Percentiles rank a stretch among this genome's conserved stretches.
Evolutionary conservation across 2,113 vertebrate species (phyloP).

Genomic region (Callionymus lyra): DNA sequence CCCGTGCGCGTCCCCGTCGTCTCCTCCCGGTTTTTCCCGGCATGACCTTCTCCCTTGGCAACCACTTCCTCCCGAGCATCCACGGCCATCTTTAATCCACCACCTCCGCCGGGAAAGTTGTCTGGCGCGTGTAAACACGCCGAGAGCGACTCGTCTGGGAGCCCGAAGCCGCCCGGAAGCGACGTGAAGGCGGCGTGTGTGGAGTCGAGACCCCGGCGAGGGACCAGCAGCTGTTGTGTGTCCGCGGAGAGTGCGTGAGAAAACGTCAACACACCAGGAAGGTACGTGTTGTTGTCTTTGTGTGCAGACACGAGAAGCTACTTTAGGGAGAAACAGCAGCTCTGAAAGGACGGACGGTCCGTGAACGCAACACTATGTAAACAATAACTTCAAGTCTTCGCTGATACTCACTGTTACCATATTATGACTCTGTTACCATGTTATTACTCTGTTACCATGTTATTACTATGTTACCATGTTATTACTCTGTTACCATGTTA

Average conservation of each 20-base stretch:
- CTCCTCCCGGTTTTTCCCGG: slow-evolving; percentile 61
- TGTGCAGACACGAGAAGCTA: too few species aligned
- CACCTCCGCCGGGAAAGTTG: slow-evolving; percentile 65
- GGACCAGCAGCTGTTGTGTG: slow-evolving; percentile 18
- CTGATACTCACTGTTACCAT: neutral
- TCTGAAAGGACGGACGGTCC: too few species aligned
- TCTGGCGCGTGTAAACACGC: slow-evolving; percentile 39
- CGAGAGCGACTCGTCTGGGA: slow-evolving; percentile 11
- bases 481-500: too few species aligned
- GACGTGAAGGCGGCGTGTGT: slow-evolving; percentile 16
- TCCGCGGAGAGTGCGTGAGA: slow-evolving; percentile 38
- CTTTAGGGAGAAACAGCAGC: too few species aligned
- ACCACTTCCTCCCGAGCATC: slow-evolving; percentile 72
- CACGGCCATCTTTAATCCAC: slow-evolving; percentile 71
- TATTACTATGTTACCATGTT: too few species aligned
- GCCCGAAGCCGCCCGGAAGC: slow-evolving; percentile 11
- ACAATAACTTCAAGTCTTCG: neutral
- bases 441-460: neutral
- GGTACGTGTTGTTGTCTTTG: slow-evolving; percentile 45
- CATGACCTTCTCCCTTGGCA: slow-evolving; percentile 71
- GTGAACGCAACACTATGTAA: neutral
- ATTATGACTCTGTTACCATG: neutral
- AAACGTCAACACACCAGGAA: slow-evolving; percentile 42
- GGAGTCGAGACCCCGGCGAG: slow-evolving; percentile 9
- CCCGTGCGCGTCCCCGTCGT: slow-evolving; percentile 46